Evolutionary conservation across 2,888 invertebrate species (phyloP).

Genomic region (Hanleya hanleyi): DNA sequence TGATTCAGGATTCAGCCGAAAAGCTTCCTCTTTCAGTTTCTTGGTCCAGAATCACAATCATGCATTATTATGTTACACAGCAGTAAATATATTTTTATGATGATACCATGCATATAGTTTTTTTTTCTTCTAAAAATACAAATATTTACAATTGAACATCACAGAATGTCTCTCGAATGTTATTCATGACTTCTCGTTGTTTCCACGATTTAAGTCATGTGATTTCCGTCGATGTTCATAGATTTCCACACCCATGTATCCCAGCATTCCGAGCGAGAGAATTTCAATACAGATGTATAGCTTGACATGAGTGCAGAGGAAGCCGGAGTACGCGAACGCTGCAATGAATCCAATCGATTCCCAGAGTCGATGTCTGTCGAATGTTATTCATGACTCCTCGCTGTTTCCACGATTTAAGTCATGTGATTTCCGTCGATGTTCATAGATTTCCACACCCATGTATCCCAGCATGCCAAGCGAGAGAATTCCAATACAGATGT

Average conservation of each 20-base stretch:
- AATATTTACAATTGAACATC: too few species aligned
- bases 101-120: too few species aligned
- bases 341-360: conserved; percentile 92
- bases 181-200: too few species aligned
- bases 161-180: too few species aligned
- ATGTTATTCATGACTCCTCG: too few species aligned
- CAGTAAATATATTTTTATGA: too few species aligned
- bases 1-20: too few species aligned
- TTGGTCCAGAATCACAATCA: too few species aligned
- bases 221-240: background rate
- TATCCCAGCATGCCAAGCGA: conserved; percentile 85
- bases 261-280: conserved; percentile 82
- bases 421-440: background rate
- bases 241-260: conserved; percentile 78
- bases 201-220: background rate
- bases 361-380: conserved; percentile 94
- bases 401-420: background rate
- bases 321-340: conserved; percentile 86
- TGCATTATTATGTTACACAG: too few species aligned
- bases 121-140: too few species aligned
- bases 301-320: conserved; percentile 83
- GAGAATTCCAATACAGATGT: conserved; percentile 81
- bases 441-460: conserved; percentile 66
- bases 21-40: too few species aligned
- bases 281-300: conserved; percentile 81